Conservation (phyloP, 2,113 vertebrate species). For the Lampris megalopsis region DNA sequence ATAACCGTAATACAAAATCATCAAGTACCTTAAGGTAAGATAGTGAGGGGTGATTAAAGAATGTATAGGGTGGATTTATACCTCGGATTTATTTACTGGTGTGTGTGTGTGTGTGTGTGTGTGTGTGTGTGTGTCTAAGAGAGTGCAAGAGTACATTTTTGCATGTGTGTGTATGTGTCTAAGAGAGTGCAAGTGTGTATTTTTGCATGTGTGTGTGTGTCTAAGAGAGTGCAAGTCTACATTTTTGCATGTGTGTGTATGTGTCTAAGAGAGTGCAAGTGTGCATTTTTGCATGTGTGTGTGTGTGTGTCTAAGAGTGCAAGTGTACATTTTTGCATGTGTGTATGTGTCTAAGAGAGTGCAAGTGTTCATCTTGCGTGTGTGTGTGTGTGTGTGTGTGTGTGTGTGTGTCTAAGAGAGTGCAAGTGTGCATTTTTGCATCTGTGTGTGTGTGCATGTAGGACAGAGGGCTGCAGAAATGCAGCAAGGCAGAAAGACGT, state of each 20-base stretch:
- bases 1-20: conserved; percentile 40
- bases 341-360: no score
- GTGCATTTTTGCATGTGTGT: no score
- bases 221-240: no score
- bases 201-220: no score
- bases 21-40: conserved; percentile 47
- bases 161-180: no score
- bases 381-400: neutral
- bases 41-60: conserved; percentile 36
- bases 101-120: conserved; percentile 36
- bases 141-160: no score
- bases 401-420: neutral
- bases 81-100: conserved; percentile 22
- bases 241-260: no score
- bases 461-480: neutral
- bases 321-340: no score
- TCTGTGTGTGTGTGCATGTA: neutral
- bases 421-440: no score
- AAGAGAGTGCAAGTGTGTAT: no score
- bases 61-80: conserved; percentile 10
- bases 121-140: conserved; percentile 12
- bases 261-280: no score
- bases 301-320: no score
- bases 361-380: neutral
- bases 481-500: neutral